Percentiles rank a stretch among this genome's conserved stretches.
Evolutionary conservation across 64 coral and sea anemone species (phyloP).

Genomic region (Platygyra sinensis): DNA sequence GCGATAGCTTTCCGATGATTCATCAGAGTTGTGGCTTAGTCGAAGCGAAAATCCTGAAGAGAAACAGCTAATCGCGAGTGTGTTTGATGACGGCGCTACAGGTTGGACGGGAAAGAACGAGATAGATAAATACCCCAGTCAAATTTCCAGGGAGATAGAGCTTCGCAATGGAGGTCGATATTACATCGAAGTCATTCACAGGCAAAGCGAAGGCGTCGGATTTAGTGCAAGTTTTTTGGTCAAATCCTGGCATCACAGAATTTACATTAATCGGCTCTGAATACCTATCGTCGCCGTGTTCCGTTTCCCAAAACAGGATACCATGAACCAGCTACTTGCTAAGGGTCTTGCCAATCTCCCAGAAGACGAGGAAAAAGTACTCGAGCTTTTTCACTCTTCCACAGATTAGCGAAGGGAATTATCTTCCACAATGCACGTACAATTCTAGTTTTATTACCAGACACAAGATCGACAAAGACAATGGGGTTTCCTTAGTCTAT

Average conservation of each 20-base stretch:
- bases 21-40: constrained; percentile 68
- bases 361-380: not conserved
- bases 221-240: constrained; percentile 52
- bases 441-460: not conserved
- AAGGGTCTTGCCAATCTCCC: not conserved
- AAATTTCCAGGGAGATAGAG: constrained; percentile 32
- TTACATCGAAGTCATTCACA: constrained; percentile 61
- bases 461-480: not conserved
- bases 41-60: constrained; percentile 23
- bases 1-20: constrained; percentile 64
- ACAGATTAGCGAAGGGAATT: not conserved
- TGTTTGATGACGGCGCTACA: constrained; percentile 14
- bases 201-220: not conserved
- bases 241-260: not conserved
- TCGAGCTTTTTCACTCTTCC: not conserved
- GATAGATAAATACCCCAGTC: constrained; percentile 27
- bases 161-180: constrained; percentile 38
- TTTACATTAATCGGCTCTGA: constrained; percentile 2
- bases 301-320: not conserved
- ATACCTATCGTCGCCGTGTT: not conserved
- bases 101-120: constrained; percentile 10
- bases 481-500: not conserved
- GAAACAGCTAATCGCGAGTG: constrained; percentile 31
- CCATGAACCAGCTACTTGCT: too few relatives aligned
- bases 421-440: not conserved